Percentiles rank a stretch among this genome's conserved stretches.
Conservation (phyloP, 2,888 invertebrate genomes). For the Zaprionus bogoriensis region DNA sequence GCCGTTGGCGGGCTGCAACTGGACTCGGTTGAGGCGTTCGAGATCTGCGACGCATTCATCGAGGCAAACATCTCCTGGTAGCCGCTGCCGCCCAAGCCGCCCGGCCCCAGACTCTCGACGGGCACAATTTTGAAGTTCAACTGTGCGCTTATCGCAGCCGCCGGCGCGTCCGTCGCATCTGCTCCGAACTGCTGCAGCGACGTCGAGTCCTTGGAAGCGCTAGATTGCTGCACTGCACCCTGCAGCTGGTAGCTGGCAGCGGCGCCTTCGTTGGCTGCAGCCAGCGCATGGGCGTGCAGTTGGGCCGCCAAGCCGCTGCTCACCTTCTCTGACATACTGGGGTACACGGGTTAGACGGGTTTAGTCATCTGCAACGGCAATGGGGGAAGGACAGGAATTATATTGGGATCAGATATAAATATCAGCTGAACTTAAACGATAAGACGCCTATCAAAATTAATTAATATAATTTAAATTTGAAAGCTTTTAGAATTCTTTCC, state of each 20-base stretch:
- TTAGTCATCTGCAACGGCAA: conserved; percentile 57
- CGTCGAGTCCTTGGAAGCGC: conserved; percentile 33
- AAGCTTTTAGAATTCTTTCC: too few relatives aligned
- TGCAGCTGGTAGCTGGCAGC: conserved; percentile 26
- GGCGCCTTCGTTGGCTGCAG: conserved; percentile 23
- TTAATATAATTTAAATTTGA: too few relatives aligned
- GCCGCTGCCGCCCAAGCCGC: conserved; percentile 46
- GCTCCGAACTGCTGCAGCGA: conserved; percentile 47
- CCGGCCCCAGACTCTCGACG: conserved; percentile 53
- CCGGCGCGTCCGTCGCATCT: conserved; percentile 65
- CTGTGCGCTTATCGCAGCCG: conserved; percentile 73
- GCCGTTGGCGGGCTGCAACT: conserved; percentile 53
- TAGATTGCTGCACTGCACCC: conserved; percentile 36
- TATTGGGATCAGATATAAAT: too few relatives aligned
- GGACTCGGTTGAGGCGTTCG: conserved; percentile 81
- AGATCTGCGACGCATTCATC: conserved; percentile 83
- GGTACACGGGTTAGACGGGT: conserved; percentile 27
- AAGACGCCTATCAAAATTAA: too few relatives aligned
- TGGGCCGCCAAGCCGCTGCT: conserved; percentile 69
- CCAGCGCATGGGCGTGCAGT: conserved; percentile 60
- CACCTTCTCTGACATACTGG: conserved; percentile 78
- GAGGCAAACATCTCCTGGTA: conserved; percentile 80
- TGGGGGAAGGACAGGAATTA: too few relatives aligned
- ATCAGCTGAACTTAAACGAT: too few relatives aligned
- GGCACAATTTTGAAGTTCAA: conserved; percentile 80